Evolutionary conservation across 2,797 vertebrate genomes (phyloP).

Genomic region (Danio kyathit): DNA sequence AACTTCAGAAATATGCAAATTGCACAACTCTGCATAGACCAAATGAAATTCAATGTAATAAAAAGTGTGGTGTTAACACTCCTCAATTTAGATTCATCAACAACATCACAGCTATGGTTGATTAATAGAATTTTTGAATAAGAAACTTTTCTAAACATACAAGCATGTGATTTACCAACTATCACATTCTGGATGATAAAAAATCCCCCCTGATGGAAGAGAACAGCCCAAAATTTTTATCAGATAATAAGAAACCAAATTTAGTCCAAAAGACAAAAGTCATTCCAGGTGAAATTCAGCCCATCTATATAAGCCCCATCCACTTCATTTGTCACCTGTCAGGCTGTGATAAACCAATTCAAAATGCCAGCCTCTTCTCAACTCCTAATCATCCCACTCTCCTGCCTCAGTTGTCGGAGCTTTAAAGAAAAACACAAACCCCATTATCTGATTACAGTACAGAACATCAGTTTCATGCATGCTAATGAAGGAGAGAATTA

Average conservation of each 20-base stretch:
- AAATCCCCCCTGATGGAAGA: too few relatives aligned
- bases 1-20: too few relatives aligned
- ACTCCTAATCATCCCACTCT: conserved; percentile 38
- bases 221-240: conserved; percentile 8
- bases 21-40: too few relatives aligned
- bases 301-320: conserved; percentile 8
- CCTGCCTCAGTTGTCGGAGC: conserved; percentile 13
- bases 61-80: neutral
- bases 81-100: neutral
- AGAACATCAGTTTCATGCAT: conserved; percentile 39
- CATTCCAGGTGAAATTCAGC: conserved; percentile 3
- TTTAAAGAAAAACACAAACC: conserved; percentile 38
- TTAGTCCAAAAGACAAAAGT: neutral
- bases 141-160: neutral
- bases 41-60: neutral
- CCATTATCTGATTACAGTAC: conserved; percentile 49
- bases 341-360: conserved; percentile 18
- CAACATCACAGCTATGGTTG: neutral
- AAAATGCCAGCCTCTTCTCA: conserved; percentile 21
- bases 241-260: neutral
- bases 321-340: conserved; percentile 10
- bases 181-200: conserved; percentile 1
- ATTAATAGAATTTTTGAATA: neutral
- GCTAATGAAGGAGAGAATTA: conserved; percentile 50
- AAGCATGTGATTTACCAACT: neutral